These are phyloP conservation scores for Dendronephthya gigantea DNA, from an alignment of 64 coral and sea anemone species.

Conservation along the genomic window DNA sequence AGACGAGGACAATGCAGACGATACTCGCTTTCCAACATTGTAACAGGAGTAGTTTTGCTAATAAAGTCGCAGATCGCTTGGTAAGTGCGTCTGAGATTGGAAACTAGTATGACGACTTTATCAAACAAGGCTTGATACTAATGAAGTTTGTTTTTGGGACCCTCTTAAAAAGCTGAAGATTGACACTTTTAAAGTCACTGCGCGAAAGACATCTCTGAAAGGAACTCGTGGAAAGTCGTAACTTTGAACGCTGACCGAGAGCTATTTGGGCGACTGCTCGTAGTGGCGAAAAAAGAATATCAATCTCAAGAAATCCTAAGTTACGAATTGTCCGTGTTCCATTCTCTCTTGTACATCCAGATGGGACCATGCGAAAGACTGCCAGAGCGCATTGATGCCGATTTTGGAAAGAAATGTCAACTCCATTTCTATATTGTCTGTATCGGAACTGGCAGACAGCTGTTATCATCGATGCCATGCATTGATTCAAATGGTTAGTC, in stretches of 20 bases:
- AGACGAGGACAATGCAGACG: neutral
- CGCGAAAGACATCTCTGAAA: slow-evolving; percentile 11
- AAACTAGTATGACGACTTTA: slow-evolving; percentile 24
- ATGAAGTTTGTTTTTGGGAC: too few relatives aligned
- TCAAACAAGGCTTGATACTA: slow-evolving; percentile 19
- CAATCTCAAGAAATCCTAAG: neutral
- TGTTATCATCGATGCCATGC: slow-evolving; percentile 61
- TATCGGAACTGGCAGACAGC: slow-evolving; percentile 16
- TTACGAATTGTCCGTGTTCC: slow-evolving; percentile 26
- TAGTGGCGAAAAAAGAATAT: neutral
- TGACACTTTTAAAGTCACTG: slow-evolving; percentile 28
- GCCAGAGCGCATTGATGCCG: slow-evolving; percentile 37
- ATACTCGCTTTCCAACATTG: slow-evolving; percentile 24
- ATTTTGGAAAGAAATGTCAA: slow-evolving; percentile 43
- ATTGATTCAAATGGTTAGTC: slow-evolving; percentile 48
- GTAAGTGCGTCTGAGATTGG: slow-evolving; percentile 28
- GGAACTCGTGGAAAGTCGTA: too few relatives aligned
- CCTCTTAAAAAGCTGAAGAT: slow-evolving; percentile 29
- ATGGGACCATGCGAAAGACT: slow-evolving; percentile 32
- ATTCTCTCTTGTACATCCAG: slow-evolving; percentile 19
- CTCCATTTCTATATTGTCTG: slow-evolving; percentile 19
- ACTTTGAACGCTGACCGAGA: too few relatives aligned
- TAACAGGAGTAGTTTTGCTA: slow-evolving; percentile 47
- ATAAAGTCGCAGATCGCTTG: slow-evolving; percentile 18
- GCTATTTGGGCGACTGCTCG: slow-evolving; percentile 29